These are phyloP conservation scores for Yasuhikotakia modesta DNA, from an alignment of 2,797 vertebrate species.

Conservation along the genomic window DNA sequence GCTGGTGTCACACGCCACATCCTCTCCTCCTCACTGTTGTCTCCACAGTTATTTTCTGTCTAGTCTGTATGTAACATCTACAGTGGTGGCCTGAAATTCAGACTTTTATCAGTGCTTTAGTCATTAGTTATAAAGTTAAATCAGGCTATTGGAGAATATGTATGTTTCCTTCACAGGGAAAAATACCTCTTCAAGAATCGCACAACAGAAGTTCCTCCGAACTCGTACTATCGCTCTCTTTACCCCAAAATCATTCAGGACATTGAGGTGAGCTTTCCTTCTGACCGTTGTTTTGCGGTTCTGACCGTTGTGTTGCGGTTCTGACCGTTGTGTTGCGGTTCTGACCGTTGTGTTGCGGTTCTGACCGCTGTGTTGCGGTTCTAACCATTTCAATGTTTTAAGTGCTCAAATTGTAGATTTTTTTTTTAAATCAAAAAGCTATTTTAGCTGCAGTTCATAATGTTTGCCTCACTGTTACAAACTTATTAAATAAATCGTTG, in stretches of 20 bases:
- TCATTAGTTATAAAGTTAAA: neutral
- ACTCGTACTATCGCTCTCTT: conserved; percentile 97
- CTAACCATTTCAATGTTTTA: too few species aligned
- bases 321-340: too few species aligned
- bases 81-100: neutral
- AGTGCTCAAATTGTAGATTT: too few species aligned
- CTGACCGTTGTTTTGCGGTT: too few species aligned
- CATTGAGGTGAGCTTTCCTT: conserved; percentile 97
- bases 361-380: too few species aligned
- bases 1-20: neutral
- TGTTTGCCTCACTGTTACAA: too few species aligned
- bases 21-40: conserved; percentile 3
- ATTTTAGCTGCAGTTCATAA: too few species aligned
- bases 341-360: too few species aligned
- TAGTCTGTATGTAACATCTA: conserved; percentile 12
- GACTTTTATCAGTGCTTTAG: neutral
- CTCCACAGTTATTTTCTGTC: conserved; percentile 23
- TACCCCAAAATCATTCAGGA: conserved; percentile 99
- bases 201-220: conserved; percentile 95
- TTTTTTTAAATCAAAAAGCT: too few species aligned
- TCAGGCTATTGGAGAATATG: neutral
- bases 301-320: too few species aligned
- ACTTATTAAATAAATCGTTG: too few species aligned
- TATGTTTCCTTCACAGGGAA: conserved; percentile 82
- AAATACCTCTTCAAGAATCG: conserved; percentile 99